Base-by-base conservation (phyloP, 92 coral and sea anemone genomes). In the Nematostella vectensis region DNA sequence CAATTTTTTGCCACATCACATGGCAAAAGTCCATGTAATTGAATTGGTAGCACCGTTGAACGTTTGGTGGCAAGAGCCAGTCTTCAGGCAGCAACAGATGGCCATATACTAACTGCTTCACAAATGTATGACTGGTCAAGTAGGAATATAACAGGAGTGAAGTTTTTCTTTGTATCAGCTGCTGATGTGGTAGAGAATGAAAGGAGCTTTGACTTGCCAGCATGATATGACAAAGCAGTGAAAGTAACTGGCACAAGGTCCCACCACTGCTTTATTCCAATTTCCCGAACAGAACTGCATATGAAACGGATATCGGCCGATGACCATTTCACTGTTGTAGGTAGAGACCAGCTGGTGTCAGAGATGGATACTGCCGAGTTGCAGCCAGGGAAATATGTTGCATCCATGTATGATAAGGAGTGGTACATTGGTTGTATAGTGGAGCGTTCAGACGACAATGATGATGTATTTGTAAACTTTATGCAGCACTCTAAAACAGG, bases 191-290 rank as follows among this genome's bases (percentile, higher is more conserved):
- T 27, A 27, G 59, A 2, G 20, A 54, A 54, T 15, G 59, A 25
- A 3, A 27, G 25, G 10, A 54, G 22, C 10, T 10, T 8, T 27
- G 40, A 54, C 21, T 16, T 54, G n/a, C 4, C 17, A 27, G 17
- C 40, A 17, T 50, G 31, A 3, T 57, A 13, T 57, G 30, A 48
- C 20, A 1, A 8, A 38, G 62, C 62, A 57, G 16, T 29, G 9
- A 57, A 48, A 38, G 21, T 57, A 27, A 8, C 30, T 19, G 62
- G 50, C n/a, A 57, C 49, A 4, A 48, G 30, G 38, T 57, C 31
- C 22, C 62, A 36, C 47, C 50, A 57, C 62, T 38, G 62, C 29
- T 57, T 57, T 15, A 30, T 57, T 37, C 62, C 62, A 10, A 23
- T 18, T 20, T 57, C 62, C 9, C 48, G 27, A 36, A 12, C 2